phyloP scores from a whole-genome alignment of 1,140 invertebrate species.

The Sitodiplosis mosellana region DNA sequence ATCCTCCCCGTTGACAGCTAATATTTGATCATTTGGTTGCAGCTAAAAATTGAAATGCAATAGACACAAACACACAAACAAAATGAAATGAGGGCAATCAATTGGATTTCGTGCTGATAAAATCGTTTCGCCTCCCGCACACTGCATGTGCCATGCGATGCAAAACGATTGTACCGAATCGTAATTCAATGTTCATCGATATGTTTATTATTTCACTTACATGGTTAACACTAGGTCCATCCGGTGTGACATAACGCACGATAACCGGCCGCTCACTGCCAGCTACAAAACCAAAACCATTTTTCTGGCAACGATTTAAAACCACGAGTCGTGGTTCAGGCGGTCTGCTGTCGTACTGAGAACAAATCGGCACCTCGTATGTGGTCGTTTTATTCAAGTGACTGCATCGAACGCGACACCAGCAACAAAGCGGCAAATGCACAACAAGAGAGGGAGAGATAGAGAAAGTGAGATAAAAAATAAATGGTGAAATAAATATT shows the following conservation, averaged over 20 bases:
- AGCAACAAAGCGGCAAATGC: not conserved
- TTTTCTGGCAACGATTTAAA: constrained; percentile 46
- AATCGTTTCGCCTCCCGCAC: not conserved
- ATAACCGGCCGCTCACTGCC: constrained; percentile 81
- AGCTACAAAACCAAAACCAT: constrained; percentile 86
- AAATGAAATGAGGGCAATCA: not conserved
- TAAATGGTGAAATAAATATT: not conserved
- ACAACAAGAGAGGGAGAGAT: not conserved
- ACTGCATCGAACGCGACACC: constrained; percentile 31
- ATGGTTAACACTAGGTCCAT: constrained; percentile 75
- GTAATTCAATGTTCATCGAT: too few species aligned
- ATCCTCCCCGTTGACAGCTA: constrained; percentile 77
- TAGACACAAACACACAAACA: not conserved
- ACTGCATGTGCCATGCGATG: not conserved
- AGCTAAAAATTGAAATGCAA: constrained; percentile 29
- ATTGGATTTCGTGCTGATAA: not conserved
- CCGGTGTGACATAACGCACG: constrained; percentile 69
- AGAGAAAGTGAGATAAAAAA: not conserved
- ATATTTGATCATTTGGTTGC: constrained; percentile 75
- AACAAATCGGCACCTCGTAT: constrained; percentile 49
- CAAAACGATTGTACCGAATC: not conserved
- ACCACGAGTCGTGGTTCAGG: constrained; percentile 58
- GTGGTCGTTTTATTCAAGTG: constrained; percentile 81
- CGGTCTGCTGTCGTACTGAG: constrained; percentile 36
- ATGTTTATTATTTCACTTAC: constrained; percentile 14